phyloP scores from a whole-genome alignment of 2,113 vertebrate genomes.

The Stercorarius parasiticus region DNA sequence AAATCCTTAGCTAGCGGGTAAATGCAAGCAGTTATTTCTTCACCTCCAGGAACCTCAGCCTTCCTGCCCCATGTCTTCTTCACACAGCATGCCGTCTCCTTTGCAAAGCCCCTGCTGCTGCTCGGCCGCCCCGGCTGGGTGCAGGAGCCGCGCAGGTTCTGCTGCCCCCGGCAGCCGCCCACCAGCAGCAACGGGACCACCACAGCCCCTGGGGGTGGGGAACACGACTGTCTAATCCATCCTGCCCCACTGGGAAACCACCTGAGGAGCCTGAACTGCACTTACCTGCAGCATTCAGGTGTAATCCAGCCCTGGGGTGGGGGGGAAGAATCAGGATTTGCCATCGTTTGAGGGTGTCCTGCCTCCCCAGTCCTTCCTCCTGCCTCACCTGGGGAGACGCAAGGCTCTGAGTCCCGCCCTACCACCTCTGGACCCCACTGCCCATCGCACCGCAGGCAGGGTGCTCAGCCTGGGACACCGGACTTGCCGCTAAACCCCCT shows the following conservation, averaged over 20 bases:
- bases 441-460: background rate
- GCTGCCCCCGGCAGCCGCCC: background rate
- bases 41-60: background rate
- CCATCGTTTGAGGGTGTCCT: background rate
- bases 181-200: background rate
- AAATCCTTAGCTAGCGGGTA: background rate
- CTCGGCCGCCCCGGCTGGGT: background rate
- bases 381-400: background rate
- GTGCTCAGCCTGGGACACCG: background rate
- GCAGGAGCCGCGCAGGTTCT: background rate
- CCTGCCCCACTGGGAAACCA: background rate
- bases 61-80: background rate
- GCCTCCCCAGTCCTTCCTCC: background rate
- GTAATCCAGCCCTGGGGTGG: rapidly evolving
- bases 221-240: rapidly evolving
- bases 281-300: background rate
- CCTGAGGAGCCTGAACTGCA: background rate
- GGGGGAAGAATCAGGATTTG: background rate
- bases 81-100: rapidly evolving
- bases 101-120: background rate
- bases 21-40: background rate
- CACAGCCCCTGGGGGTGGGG: background rate
- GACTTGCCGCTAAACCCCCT: too few relatives aligned
- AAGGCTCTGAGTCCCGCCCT: background rate
- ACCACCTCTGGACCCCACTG: background rate